Conservation (phyloP, 2,113 vertebrate genomes). For the Prunella fulvescens region DNA sequence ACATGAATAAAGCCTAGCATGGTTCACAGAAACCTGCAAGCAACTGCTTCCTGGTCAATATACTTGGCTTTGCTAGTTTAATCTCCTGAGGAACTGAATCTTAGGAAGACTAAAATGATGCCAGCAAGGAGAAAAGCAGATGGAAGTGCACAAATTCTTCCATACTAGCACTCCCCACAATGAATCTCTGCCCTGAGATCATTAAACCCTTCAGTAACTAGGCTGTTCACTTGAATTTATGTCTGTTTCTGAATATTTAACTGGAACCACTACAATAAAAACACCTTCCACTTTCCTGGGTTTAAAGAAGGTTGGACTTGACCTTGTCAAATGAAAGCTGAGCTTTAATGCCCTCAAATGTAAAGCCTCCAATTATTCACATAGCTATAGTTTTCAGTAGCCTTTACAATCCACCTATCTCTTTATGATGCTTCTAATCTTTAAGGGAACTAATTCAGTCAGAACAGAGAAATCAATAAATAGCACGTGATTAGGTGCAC, state of each 20-base stretch:
- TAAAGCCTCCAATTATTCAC: neutral
- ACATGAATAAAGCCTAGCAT: neutral
- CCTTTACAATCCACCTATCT: neutral
- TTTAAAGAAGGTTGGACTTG: neutral
- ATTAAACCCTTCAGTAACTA: neutral
- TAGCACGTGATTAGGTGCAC: neutral
- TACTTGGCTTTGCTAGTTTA: neutral
- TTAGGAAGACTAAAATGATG: neutral
- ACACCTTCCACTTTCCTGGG: neutral
- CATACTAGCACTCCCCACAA: neutral
- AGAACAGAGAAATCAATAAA: constrained; percentile 21
- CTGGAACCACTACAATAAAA: neutral
- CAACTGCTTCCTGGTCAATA: neutral
- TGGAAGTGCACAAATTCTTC: neutral
- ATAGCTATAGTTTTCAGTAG: neutral
- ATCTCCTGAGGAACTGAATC: neutral
- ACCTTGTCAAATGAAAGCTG: neutral
- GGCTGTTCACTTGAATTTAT: neutral
- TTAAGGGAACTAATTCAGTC: neutral
- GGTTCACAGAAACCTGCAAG: neutral
- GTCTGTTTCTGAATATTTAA: neutral
- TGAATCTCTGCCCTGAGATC: neutral
- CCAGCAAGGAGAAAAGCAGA: neutral
- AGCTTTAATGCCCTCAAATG: neutral
- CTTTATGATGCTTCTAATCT: neutral